phyloP scores from a whole-genome alignment of 2,113 vertebrate genomes.

The Capra hircus region DNA sequence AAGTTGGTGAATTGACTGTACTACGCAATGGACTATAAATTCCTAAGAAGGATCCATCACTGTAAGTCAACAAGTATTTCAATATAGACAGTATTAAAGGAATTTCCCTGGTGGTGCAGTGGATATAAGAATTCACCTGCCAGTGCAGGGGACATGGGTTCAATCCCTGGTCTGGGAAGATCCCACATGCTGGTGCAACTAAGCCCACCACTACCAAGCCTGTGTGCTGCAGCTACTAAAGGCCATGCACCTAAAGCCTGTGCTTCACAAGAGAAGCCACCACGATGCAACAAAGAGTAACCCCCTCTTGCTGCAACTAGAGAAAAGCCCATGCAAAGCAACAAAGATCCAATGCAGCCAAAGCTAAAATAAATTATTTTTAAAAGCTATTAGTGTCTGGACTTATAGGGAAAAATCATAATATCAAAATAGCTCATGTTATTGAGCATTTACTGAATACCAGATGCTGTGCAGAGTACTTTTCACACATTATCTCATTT shows the following conservation, averaged over 20 bases:
- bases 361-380: background rate
- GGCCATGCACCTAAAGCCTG: background rate
- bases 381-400: background rate
- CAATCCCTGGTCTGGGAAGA: background rate
- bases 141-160: background rate
- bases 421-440: background rate
- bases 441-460: background rate
- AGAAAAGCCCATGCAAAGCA: background rate
- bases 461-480: background rate
- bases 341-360: background rate
- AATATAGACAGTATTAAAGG: background rate
- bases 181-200: background rate
- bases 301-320: background rate
- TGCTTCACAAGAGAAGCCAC: background rate
- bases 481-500: background rate
- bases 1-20: background rate
- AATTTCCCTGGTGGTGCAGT: background rate
- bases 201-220: background rate
- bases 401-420: background rate
- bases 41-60: background rate
- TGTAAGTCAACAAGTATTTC: background rate
- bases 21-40: background rate
- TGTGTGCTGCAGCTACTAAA: background rate
- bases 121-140: background rate
- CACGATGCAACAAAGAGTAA: background rate